These are phyloP conservation scores for Xenops minutus DNA, from an alignment of 2,797 vertebrate species.

Conservation along the genomic window DNA sequence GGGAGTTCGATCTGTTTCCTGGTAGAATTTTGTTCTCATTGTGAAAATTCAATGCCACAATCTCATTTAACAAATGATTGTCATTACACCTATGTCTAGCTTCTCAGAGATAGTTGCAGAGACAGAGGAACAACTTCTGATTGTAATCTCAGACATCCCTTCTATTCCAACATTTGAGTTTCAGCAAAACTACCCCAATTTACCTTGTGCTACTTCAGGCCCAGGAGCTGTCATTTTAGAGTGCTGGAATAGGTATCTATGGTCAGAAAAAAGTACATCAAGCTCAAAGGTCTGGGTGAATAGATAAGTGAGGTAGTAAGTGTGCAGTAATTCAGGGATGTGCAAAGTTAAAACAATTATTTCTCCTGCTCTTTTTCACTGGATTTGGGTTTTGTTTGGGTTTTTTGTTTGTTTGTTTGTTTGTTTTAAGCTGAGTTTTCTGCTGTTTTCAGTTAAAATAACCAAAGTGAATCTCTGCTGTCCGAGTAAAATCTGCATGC, in stretches of 20 bases:
- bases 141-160: constrained; percentile 15
- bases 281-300: background rate
- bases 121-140: constrained; percentile 1
- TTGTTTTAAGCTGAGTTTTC: background rate
- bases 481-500: background rate
- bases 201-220: background rate
- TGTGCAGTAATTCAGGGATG: background rate
- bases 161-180: constrained; percentile 21
- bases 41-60: background rate
- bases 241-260: background rate
- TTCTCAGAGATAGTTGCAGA: constrained; percentile 21
- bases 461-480: background rate
- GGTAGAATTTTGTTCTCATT: background rate
- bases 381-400: background rate
- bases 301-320: background rate
- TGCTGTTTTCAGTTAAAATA: background rate
- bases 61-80: background rate
- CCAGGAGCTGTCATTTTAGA: background rate
- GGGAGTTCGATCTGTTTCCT: background rate
- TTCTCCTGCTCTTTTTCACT: background rate
- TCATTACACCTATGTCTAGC: constrained; percentile 7
- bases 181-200: background rate
- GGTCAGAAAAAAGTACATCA: background rate
- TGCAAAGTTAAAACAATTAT: background rate
- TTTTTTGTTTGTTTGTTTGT: no score